Conservation (phyloP, 2,888 invertebrate genomes). For the Andricus curvator region DNA sequence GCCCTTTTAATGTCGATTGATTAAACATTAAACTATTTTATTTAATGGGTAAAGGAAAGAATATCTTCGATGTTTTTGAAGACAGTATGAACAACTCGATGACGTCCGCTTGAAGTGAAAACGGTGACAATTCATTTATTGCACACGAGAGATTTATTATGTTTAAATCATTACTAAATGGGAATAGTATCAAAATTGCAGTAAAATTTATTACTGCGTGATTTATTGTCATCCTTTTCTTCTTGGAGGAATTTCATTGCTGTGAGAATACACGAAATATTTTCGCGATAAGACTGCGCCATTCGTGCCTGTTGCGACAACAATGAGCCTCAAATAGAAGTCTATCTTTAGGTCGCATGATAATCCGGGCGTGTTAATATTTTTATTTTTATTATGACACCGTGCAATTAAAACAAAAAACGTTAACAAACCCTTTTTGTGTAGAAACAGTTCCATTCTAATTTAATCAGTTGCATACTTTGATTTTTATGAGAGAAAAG, state of each 20-base stretch:
- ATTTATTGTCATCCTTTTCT: not conserved
- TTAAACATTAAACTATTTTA: too few relatives aligned
- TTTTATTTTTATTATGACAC: constrained; percentile 33
- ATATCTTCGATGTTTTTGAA: too few relatives aligned
- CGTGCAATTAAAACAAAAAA: not conserved
- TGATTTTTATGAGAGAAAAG: too few relatives aligned
- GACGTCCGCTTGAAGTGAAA: too few relatives aligned
- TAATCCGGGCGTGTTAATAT: constrained; percentile 21
- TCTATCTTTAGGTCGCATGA: constrained; percentile 29
- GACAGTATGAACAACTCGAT: too few relatives aligned
- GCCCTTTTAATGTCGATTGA: too few relatives aligned
- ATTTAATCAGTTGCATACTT: too few relatives aligned
- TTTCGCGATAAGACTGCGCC: constrained; percentile 14
- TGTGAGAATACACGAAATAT: constrained; percentile 27
- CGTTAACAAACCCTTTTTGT: not conserved
- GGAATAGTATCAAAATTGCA: not conserved
- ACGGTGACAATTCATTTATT: too few relatives aligned
- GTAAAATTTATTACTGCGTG: not conserved
- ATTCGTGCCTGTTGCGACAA: constrained; percentile 39
- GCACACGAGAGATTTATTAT: too few relatives aligned
- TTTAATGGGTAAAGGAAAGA: too few relatives aligned
- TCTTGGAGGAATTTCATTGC: not conserved
- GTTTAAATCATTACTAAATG: too few relatives aligned
- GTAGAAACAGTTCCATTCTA: too few relatives aligned
- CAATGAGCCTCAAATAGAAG: constrained; percentile 37